A percentile compares a stretch with the other conserved stretches of the same genome.
These are phyloP conservation scores for Perognathus longimembris DNA, from an alignment of 2,113 vertebrate species.

Conservation along the genomic window DNA sequence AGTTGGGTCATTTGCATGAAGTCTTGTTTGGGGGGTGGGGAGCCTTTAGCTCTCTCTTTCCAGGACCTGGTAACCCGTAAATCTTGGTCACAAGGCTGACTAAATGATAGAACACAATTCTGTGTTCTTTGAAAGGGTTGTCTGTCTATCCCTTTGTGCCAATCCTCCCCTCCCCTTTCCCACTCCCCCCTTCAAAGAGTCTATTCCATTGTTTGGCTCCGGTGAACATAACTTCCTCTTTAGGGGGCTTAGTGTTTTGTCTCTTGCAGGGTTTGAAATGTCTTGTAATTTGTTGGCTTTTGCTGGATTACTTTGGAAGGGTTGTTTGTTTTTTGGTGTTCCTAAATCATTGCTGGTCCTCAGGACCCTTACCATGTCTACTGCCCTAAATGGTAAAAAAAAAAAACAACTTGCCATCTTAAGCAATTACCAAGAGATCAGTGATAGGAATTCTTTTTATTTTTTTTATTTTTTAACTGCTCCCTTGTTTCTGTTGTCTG, in stretches of 20 bases:
- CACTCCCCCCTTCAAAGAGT: conserved; percentile 67
- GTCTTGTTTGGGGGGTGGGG: conserved; percentile 61
- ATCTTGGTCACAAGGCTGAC: conserved; percentile 40
- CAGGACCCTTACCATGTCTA: background rate
- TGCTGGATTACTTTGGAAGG: conserved; percentile 2
- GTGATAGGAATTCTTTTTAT: no score
- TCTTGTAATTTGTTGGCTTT: conserved; percentile 65
- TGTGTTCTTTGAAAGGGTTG: conserved; percentile 74
- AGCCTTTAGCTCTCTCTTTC: conserved; percentile 71
- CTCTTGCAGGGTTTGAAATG: conserved; percentile 75
- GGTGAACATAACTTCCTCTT: conserved; percentile 66
- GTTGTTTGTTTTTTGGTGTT: background rate
- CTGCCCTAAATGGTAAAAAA: background rate
- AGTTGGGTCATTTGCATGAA: conserved; percentile 29
- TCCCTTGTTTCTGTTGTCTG: background rate
- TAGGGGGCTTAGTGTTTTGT: conserved; percentile 60
- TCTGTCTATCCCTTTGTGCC: conserved; percentile 69
- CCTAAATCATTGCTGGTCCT: background rate
- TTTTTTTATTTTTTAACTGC: conserved; percentile 1
- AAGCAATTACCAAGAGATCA: background rate
- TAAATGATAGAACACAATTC: conserved; percentile 64
- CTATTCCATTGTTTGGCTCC: conserved; percentile 68
- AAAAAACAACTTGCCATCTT: background rate
- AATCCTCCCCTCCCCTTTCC: conserved; percentile 13
- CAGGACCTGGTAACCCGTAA: conserved; percentile 47